phyloP scores from a whole-genome alignment of 2,888 invertebrate genomes.

The Byasa hedistus region DNA sequence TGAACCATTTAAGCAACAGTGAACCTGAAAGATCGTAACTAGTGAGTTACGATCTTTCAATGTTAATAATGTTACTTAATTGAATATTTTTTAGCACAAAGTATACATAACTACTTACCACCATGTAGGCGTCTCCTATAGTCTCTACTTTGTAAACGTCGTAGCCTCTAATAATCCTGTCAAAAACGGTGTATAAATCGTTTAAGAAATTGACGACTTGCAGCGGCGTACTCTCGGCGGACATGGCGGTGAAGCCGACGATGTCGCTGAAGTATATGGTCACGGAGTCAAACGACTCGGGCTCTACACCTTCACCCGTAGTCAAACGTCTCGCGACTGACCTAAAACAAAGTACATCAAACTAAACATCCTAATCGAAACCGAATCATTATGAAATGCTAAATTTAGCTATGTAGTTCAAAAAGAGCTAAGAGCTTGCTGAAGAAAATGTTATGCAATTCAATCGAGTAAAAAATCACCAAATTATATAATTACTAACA shows the following conservation, averaged over 20 bases:
- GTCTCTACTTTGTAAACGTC: constrained; percentile 99
- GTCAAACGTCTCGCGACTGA: constrained; percentile 93
- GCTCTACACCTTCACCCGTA: constrained; percentile 93
- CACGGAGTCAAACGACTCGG: constrained; percentile 95
- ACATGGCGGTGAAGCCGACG: constrained; percentile 97
- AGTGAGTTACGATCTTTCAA: no score
- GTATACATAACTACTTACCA: constrained; percentile 64
- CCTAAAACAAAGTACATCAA: constrained; percentile 70
- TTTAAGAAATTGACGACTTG: constrained; percentile 98
- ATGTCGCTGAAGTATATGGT: constrained; percentile 99
- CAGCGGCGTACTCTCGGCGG: constrained; percentile 94
- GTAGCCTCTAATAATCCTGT: constrained; percentile 96
- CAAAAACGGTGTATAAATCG: constrained; percentile 98
- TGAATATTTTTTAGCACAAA: background rate
- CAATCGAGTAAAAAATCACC: background rate
- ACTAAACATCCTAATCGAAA: constrained; percentile 12
- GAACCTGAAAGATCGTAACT: background rate
- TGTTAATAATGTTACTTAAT: background rate
- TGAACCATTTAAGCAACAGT: background rate
- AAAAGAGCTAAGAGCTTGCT: constrained; percentile 21
- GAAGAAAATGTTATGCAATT: constrained; percentile 12
- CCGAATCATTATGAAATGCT: background rate
- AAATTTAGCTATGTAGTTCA: constrained; percentile 23
- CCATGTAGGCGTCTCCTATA: constrained; percentile 89
- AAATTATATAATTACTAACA: constrained; percentile 4